A percentile compares a stretch with the other conserved stretches of the same genome.
These are phyloP conservation scores for Sebastes iracundus DNA, from an alignment of 2,797 vertebrate genomes.

Conservation along the genomic window DNA sequence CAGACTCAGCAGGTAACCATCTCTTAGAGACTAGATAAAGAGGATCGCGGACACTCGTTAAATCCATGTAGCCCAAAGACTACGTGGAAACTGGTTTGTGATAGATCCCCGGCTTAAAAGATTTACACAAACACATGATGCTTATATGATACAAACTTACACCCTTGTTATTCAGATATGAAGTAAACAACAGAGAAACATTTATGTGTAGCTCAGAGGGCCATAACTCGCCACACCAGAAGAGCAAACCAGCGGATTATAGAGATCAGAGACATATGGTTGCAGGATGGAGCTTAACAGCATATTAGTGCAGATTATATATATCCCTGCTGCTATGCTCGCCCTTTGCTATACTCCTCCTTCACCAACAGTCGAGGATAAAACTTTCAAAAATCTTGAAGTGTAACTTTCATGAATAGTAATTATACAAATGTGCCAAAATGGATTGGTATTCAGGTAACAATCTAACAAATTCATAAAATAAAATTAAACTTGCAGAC, in stretches of 20 bases:
- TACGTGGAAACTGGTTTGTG: neutral
- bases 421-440: neutral
- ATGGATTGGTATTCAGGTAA: neutral
- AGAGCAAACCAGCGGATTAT: constrained; percentile 11
- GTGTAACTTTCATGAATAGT: neutral
- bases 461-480: neutral
- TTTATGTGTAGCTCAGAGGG: neutral
- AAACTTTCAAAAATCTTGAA: neutral
- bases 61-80: neutral
- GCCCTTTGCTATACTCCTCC: neutral
- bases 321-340: neutral
- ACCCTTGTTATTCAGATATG: neutral
- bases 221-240: neutral
- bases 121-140: neutral
- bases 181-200: neutral
- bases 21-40: constrained; percentile 1
- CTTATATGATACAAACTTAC: neutral
- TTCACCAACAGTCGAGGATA: neutral
- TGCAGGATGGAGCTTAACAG: neutral
- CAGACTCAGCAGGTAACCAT: neutral
- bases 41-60: neutral
- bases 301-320: neutral
- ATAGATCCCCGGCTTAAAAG: neutral
- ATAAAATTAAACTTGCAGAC: neutral
- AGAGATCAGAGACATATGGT: neutral